phyloP scores from a whole-genome alignment of 2,888 invertebrate species.

The Abrostola tripartita region DNA sequence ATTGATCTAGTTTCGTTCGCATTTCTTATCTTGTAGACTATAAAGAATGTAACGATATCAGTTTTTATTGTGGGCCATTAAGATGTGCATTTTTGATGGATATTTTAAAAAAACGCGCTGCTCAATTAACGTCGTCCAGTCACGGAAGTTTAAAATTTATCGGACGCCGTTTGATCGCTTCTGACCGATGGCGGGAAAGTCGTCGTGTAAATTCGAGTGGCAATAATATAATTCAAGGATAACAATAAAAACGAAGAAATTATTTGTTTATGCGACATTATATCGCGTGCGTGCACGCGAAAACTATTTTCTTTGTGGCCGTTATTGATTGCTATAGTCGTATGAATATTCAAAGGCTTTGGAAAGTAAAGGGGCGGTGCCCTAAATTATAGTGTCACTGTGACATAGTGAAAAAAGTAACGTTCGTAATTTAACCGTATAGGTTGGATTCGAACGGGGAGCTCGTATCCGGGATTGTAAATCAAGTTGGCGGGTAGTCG shows the following conservation, averaged over 20 bases:
- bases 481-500: slow-evolving; percentile 86
- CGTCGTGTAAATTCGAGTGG: slow-evolving; percentile 72
- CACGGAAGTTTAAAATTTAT: slow-evolving; percentile 84
- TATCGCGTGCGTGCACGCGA: slow-evolving; percentile 87
- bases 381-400: slow-evolving; percentile 87
- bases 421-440: slow-evolving; percentile 79
- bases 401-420: slow-evolving; percentile 84
- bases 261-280: slow-evolving; percentile 87
- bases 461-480: slow-evolving; percentile 84
- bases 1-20: slow-evolving; percentile 70
- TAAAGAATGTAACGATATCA: slow-evolving; percentile 75
- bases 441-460: slow-evolving; percentile 79
- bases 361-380: slow-evolving; percentile 85
- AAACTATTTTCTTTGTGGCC: slow-evolving; percentile 85
- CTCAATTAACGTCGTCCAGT: slow-evolving; percentile 83
- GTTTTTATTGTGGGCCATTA: slow-evolving; percentile 79
- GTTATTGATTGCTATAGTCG: slow-evolving; percentile 87
- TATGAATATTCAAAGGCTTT: slow-evolving; percentile 87
- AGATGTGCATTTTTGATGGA: slow-evolving; percentile 85
- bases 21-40: slow-evolving; percentile 67
- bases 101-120: slow-evolving; percentile 75
- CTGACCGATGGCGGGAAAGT: slow-evolving; percentile 63
- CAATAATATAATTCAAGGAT: slow-evolving; percentile 76
- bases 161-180: slow-evolving; percentile 73
- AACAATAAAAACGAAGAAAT: slow-evolving; percentile 84